A percentile compares a stretch with the other conserved stretches of the same genome.
Evolutionary conservation across 2,113 vertebrate species (phyloP).

Genomic region (Elanus axillaris): DNA sequence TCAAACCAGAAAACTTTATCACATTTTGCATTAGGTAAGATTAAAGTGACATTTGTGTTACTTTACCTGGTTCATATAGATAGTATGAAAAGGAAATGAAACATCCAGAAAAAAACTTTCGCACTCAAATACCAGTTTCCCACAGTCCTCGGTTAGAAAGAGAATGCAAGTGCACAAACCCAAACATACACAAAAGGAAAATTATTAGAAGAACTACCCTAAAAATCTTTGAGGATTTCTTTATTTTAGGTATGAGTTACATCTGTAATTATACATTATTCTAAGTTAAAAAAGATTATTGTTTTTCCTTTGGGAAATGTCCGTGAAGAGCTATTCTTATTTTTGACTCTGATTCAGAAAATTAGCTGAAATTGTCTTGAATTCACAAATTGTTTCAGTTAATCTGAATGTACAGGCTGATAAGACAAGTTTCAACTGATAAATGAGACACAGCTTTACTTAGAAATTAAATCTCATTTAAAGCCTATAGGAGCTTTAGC

Average conservation of each 20-base stretch:
- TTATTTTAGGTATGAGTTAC: not conserved
- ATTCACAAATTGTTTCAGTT: not conserved
- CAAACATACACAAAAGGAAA: not conserved
- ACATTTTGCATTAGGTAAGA: not conserved
- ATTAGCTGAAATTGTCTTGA: not conserved
- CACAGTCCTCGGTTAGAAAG: not conserved
- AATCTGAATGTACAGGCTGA: not conserved
- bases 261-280: not conserved
- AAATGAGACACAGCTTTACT: not conserved
- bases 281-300: not conserved
- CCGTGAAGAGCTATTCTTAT: not conserved
- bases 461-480: not conserved
- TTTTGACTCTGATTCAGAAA: not conserved
- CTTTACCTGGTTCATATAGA: not conserved
- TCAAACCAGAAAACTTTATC: not conserved
- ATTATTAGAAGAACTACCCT: not conserved
- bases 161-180: not conserved
- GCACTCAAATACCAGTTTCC: not conserved
- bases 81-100: not conserved
- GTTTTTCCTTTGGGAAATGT: not conserved
- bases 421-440: not conserved
- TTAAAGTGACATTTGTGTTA: not conserved
- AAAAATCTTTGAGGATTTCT: not conserved
- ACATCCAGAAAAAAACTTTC: rapidly evolving
- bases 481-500: not conserved